Evolutionary conservation across 1,140 invertebrate species (phyloP).

Genomic region (Olivierus martensii): DNA sequence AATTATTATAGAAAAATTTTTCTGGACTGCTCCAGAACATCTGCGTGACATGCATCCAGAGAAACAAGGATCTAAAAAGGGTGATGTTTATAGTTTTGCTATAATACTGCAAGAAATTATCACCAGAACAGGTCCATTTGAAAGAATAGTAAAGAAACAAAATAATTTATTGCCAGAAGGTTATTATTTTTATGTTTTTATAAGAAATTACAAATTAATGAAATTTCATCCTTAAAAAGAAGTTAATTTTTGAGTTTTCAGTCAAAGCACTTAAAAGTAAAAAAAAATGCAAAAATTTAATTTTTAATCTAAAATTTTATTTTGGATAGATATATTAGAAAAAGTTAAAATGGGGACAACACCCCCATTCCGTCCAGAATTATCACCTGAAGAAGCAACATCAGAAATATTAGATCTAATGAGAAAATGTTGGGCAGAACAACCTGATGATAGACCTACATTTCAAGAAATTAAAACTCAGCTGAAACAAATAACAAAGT

Average conservation of each 20-base stretch:
- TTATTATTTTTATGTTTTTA: neutral
- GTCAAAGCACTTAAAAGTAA: too few relatives aligned
- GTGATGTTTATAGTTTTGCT: slow-evolving; percentile 89
- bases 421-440: slow-evolving; percentile 71
- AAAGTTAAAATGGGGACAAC: slow-evolving; percentile 16
- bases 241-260: too few relatives aligned
- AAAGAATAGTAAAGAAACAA: neutral
- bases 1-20: slow-evolving; percentile 23
- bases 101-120: slow-evolving; percentile 79
- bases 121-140: slow-evolving; percentile 20
- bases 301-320: too few relatives aligned
- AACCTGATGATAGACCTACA: slow-evolving; percentile 60
- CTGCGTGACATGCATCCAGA: slow-evolving; percentile 36
- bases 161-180: slow-evolving; percentile 4
- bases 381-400: slow-evolving; percentile 17
- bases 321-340: slow-evolving; percentile 18
- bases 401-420: slow-evolving; percentile 20
- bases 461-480: slow-evolving; percentile 66
- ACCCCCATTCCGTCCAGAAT: slow-evolving; percentile 21
- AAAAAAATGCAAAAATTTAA: too few relatives aligned
- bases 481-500: slow-evolving; percentile 28
- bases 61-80: slow-evolving; percentile 53
- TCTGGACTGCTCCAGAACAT: slow-evolving; percentile 90
- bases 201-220: neutral
- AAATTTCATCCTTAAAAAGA: too few relatives aligned